These are phyloP conservation scores for Acleris sparsana DNA, from an alignment of 2,888 invertebrate species.

Conservation along the genomic window DNA sequence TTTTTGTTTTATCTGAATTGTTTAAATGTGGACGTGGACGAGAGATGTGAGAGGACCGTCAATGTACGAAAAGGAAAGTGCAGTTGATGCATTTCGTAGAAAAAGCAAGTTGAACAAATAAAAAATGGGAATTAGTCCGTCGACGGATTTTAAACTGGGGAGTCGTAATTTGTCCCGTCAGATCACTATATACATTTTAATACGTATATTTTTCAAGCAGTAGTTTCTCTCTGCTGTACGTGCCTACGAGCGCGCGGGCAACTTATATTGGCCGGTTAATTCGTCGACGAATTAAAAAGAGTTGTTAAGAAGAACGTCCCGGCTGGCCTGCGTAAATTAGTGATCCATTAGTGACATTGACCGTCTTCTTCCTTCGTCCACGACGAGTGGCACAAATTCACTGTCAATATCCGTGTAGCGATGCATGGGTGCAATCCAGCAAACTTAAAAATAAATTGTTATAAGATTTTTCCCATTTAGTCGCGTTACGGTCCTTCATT, in stretches of 20 bases:
- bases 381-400: conserved; percentile 52
- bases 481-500: conserved; percentile 54
- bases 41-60: neutral
- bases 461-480: conserved; percentile 48
- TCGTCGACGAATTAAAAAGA: too few relatives aligned
- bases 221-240: too few relatives aligned
- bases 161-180: too few relatives aligned
- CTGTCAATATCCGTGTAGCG: conserved; percentile 42
- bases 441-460: conserved; percentile 43
- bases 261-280: too few relatives aligned
- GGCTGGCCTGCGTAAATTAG: too few relatives aligned
- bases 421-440: conserved; percentile 46
- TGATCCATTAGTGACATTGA: neutral
- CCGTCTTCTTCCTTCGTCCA: conserved; percentile 27
- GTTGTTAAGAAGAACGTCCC: too few relatives aligned
- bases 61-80: neutral
- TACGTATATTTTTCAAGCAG: too few relatives aligned
- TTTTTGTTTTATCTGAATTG: conserved; percentile 36
- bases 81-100: neutral
- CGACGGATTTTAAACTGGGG: too few relatives aligned
- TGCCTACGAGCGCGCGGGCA: too few relatives aligned
- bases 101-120: neutral
- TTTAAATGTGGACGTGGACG: conserved; percentile 30
- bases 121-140: too few relatives aligned
- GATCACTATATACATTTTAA: too few relatives aligned